phyloP scores from a whole-genome alignment of 1,140 invertebrate species.

The Macrocentrus cingulum region DNA sequence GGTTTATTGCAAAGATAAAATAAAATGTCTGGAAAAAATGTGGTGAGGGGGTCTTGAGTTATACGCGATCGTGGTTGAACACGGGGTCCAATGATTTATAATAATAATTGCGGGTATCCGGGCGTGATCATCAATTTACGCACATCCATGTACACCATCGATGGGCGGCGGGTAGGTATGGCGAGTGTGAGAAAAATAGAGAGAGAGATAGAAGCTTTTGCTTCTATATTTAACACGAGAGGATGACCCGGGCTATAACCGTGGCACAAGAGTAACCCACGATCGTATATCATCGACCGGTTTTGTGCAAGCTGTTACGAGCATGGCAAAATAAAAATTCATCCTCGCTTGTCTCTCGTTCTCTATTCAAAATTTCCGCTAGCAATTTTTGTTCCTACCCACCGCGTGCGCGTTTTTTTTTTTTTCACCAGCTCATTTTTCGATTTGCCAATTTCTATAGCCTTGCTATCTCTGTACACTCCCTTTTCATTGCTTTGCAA shows the following conservation, averaged over 20 bases:
- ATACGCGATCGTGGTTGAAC: slow-evolving; percentile 6
- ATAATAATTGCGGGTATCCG: slow-evolving; percentile 47
- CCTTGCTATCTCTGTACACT: neutral
- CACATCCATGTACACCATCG: neutral
- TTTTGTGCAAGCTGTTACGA: slow-evolving; percentile 51
- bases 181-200: neutral
- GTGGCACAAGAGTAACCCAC: slow-evolving; percentile 36
- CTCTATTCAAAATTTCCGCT: slow-evolving; percentile 11
- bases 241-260: slow-evolving; percentile 39
- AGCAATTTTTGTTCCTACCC: neutral
- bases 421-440: slow-evolving; percentile 14
- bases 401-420: neutral
- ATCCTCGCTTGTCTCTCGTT: slow-evolving; percentile 8
- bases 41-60: no score
- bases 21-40: no score
- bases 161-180: neutral
- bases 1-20: neutral
- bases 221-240: slow-evolving; percentile 45
- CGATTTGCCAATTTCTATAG: slow-evolving; percentile 7
- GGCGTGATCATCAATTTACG: slow-evolving; percentile 43
- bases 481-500: neutral
- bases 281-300: slow-evolving; percentile 47
- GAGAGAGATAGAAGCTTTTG: slow-evolving; percentile 13
- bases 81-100: slow-evolving; percentile 42
- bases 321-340: slow-evolving; percentile 45